A percentile compares a stretch with the other conserved stretches of the same genome.
These are phyloP conservation scores for Myotis myotis DNA, from an alignment of 2,797 vertebrate species.

Conservation along the genomic window DNA sequence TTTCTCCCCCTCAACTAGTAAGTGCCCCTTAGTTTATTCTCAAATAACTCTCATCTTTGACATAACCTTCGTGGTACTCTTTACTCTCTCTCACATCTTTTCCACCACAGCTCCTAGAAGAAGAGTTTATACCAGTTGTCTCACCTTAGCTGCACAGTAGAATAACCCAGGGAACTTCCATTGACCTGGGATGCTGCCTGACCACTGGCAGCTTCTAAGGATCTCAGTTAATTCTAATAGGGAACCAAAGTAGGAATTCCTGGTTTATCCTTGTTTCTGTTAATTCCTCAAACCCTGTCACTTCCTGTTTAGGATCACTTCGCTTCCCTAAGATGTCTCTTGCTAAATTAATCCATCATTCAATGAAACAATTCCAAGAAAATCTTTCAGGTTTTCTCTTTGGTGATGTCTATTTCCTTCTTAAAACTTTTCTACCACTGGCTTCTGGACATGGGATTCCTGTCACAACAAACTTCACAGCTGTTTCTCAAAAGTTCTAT, in stretches of 20 bases:
- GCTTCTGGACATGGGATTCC: neutral
- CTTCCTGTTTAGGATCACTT: neutral
- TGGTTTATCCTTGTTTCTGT: neutral
- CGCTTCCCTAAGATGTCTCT: neutral
- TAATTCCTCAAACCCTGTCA: neutral
- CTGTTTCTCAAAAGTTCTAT: neutral
- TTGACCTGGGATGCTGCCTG: neutral
- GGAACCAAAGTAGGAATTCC: neutral
- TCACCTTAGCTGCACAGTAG: fast-evolving
- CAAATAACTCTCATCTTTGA: neutral
- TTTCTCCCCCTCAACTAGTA: neutral
- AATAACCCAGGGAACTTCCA: neutral
- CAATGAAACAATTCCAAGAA: neutral
- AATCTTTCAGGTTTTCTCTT: neutral
- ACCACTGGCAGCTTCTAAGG: neutral
- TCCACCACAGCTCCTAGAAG: neutral
- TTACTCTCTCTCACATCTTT: neutral
- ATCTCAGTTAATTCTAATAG: neutral
- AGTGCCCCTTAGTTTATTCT: neutral
- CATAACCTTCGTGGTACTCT: neutral
- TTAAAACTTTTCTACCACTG: neutral
- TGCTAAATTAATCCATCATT: neutral
- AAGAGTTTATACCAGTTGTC: neutral
- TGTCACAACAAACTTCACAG: too few species aligned
- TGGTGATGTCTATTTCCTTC: neutral